Evolutionary conservation across 1,140 invertebrate species (phyloP), one percentile per base, ranked within the genome.

Genomic region (Drosophila paulistorum): DNA sequence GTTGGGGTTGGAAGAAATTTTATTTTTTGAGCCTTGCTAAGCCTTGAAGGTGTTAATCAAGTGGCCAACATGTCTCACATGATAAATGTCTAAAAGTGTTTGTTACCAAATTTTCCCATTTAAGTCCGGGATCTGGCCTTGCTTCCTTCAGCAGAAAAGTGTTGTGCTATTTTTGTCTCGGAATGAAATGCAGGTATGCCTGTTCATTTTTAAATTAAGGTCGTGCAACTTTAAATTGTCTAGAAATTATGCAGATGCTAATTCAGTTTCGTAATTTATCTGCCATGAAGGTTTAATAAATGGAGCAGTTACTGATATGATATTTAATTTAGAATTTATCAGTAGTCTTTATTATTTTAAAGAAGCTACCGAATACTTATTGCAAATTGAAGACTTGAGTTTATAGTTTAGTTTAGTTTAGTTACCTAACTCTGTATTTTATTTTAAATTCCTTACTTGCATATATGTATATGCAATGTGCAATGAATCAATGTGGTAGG

Each of bases 11-110:
- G 9, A 2, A 7, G 1, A 51, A 51, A 66, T 77, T 81, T 86
- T 82, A 87, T 83, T 87, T 23, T 74, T 35, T 48, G 62, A 60
- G 37, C 37, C 64, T 57, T 59, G 65, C 64, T 68, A 33, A 23
- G 45, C 33, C 64, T 58, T 61, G 45, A 76, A 85, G 83, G 83
- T 85, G 82, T 86, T 86, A 82, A 86, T 86, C 79, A 86, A 86
- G 77, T 65, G 82, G 70, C 66, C 76, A 71, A 67, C 74, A 78
- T 79, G 78, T 85, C 71, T 74, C 65, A 42, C 74, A 79, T 86
- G 74, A 85, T 81, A 81, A 85, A 85, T 81, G 78, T 72, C 54
- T 33, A 11, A 7, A 41, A 51, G 41, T 64, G 62, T 64, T 51
- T 64, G 62, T 35, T 41, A 5, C 20, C 20, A 7, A 23, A 23